Conservation (phyloP, 2,888 invertebrate genomes). For the Stenoptilia bipunctidactyla region DNA sequence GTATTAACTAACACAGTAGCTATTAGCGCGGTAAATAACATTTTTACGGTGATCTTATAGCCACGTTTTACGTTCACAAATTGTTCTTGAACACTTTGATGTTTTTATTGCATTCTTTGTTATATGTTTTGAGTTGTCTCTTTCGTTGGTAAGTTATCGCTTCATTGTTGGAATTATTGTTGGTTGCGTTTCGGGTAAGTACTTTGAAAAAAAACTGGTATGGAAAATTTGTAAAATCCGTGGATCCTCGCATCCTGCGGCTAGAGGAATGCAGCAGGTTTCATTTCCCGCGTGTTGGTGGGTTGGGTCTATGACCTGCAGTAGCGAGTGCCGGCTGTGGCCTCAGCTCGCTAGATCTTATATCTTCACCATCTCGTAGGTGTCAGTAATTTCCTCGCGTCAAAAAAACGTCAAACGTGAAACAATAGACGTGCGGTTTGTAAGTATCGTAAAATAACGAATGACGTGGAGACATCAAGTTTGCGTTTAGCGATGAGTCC, state of each 20-base stretch:
- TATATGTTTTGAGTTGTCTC: slow-evolving; percentile 4
- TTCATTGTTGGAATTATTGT: no score
- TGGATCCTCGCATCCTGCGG: not conserved
- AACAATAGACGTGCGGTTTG: no score
- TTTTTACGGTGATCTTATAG: no score
- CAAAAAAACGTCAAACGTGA: not conserved
- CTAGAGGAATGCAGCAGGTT: not conserved
- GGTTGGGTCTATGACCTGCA: slow-evolving; percentile 17
- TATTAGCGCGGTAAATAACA: not conserved
- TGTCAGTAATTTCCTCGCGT: not conserved
- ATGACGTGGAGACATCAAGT: no score
- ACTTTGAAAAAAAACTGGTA: no score
- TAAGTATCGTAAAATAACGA: no score
- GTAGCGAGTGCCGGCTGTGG: slow-evolving; percentile 7
- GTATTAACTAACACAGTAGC: not conserved
- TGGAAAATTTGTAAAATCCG: no score
- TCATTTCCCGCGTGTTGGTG: slow-evolving; percentile 9
- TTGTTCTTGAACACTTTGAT: not conserved
- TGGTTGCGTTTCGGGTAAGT: no score
- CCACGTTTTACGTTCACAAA: no score
- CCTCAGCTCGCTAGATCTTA: slow-evolving; percentile 8
- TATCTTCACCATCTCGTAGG: not conserved
- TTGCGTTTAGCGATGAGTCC: no score
- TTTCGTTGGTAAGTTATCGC: slow-evolving; percentile 2
- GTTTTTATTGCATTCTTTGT: not conserved